Conservation (phyloP, 2,797 vertebrate species). For the Fringilla coelebs region DNA sequence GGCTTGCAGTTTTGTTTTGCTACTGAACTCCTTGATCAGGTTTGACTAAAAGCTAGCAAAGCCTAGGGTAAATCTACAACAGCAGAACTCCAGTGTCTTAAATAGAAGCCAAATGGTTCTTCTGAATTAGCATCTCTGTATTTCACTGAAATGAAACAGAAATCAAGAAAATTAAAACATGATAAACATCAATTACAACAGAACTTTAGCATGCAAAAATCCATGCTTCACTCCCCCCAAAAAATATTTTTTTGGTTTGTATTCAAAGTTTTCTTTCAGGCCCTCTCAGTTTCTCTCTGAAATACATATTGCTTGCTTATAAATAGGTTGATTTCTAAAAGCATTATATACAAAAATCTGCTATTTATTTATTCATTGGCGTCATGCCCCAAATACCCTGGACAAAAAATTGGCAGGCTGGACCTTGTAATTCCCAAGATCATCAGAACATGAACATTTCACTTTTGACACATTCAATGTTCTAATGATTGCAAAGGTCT, state of each 20-base stretch:
- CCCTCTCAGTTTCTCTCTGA: neutral
- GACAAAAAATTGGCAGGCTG: neutral
- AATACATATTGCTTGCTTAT: neutral
- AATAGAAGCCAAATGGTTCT: neutral
- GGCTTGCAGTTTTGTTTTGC: neutral
- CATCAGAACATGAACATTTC: neutral
- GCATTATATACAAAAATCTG: neutral
- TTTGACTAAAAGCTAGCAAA: neutral
- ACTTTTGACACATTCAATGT: neutral
- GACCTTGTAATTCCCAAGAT: neutral
- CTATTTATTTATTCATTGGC: neutral
- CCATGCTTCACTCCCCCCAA: rapidly evolving
- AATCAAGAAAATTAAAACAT: neutral
- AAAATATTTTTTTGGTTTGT: neutral
- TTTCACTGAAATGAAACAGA: slow-evolving; percentile 26
- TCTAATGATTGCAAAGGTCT: neutral
- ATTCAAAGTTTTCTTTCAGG: neutral
- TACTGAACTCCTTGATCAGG: neutral
- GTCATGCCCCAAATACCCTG: neutral
- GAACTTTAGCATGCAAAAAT: neutral
- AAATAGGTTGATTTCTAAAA: neutral
- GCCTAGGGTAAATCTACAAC: neutral
- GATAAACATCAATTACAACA: neutral
- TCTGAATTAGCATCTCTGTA: neutral
- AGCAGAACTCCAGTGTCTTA: neutral